Evolutionary conservation across 1,140 invertebrate species (phyloP), one percentile per base, ranked within the genome.

Genomic region (Hestina assimilis): DNA sequence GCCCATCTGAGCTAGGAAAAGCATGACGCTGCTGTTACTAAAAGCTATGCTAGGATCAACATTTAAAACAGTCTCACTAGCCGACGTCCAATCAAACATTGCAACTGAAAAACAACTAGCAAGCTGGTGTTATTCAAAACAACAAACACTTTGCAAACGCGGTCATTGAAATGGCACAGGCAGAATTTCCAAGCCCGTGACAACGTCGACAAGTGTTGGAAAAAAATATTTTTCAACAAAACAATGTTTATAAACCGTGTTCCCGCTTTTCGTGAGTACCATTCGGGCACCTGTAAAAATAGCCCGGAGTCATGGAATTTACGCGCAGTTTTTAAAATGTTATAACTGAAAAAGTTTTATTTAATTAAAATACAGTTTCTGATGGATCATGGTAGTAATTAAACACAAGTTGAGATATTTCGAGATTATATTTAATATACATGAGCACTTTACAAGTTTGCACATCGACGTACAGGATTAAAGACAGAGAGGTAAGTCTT

Each of bases 131-230:
- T 33, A 38, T 38, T 50, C 5, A 17, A 38, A 4, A 35, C 29
- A 50, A 50, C 14, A 23, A 38, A 50, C 19, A 21, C 14, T 20
- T 43, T 38, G 11, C n/a, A 11, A 24, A 12, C 21, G 26, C 14
- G 20, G 12, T 15, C 46, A 50, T 50, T 50, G 46, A 50, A 50
- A 24, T 38, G 46, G 15, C 28, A 50, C 33, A 35, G 46, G 31
- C 46, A 35, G 12, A n/a, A 15, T 50, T 21, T 38, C 29, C 20
- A 50, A 2, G 17, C 21, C 31, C 46, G 31, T 24, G 31, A 38
- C 46, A 33, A 20, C 45, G 17, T 11, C n/a, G 43, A 29, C 43
- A 28, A 28, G 23, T 46, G 31, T 35, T 35, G 31, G 31, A 28
- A 29, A 47, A 46, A 47, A 47, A 47, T 47, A 47, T 47, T 47